These are phyloP conservation scores for Caenorhabditis sp. DNA, from an alignment of 2,888 invertebrate species.

Conservation along the genomic window DNA sequence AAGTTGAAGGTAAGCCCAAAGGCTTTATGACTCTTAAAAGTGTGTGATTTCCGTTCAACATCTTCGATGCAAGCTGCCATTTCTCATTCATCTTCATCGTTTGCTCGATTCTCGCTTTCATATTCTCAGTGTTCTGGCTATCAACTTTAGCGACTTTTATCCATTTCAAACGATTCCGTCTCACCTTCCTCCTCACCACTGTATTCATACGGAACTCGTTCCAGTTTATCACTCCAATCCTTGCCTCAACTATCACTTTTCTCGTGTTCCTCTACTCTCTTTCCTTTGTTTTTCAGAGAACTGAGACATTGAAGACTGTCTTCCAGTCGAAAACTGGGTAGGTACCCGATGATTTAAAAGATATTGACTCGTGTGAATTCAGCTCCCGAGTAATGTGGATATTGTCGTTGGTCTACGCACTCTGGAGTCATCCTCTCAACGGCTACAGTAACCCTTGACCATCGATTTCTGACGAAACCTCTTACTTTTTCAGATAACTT, in stretches of 20 bases:
- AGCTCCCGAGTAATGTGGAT: conserved; percentile 23
- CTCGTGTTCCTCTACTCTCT: conserved; percentile 17
- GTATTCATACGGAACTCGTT: background rate
- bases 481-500: conserved; percentile 6
- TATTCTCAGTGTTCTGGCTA: background rate
- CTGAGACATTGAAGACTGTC: conserved; percentile 23
- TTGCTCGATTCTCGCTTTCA: background rate
- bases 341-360: background rate
- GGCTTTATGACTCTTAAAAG: background rate
- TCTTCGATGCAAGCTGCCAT: conserved; percentile 14
- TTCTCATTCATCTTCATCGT: background rate
- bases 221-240: background rate
- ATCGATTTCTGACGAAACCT: background rate
- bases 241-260: background rate
- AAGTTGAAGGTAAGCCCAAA: conserved; percentile 9
- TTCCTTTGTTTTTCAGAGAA: conserved; percentile 23
- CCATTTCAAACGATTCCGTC: background rate
- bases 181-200: background rate
- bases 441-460: conserved; percentile 13
- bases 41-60: background rate
- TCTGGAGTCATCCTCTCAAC: conserved; percentile 19
- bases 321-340: conserved; percentile 34
- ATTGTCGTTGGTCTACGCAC: background rate
- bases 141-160: background rate
- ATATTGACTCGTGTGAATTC: background rate